Conservation (phyloP, 2,113 vertebrate species). For the Xenus cinereus region DNA sequence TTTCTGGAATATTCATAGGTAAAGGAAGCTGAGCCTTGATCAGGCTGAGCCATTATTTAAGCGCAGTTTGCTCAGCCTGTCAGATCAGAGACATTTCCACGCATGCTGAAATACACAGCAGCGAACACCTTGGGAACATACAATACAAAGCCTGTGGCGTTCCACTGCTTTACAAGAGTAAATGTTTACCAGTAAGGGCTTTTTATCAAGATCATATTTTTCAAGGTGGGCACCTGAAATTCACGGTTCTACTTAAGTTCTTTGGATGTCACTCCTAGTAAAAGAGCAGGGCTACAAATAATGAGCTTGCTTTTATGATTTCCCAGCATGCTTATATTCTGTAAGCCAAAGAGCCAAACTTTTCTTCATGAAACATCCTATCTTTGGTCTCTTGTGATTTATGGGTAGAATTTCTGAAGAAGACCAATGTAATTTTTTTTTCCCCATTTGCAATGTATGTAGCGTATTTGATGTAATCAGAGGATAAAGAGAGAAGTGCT, state of each 20-base stretch:
- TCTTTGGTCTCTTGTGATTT: neutral
- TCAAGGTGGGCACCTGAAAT: neutral
- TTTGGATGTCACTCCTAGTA: neutral
- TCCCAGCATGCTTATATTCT: neutral
- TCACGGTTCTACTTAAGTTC: neutral
- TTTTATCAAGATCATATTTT: neutral
- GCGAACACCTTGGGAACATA: neutral
- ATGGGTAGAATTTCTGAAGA: neutral
- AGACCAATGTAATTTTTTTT: neutral
- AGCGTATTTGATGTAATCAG: neutral
- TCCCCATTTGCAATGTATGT: neutral
- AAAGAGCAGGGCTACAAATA: neutral
- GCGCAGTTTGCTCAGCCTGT: neutral
- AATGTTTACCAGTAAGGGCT: neutral
- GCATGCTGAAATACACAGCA: neutral
- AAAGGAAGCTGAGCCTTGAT: neutral
- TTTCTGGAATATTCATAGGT: neutral
- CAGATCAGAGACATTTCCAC: neutral
- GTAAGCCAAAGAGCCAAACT: neutral
- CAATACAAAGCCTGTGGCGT: neutral
- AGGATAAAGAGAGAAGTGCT: conserved; percentile 35
- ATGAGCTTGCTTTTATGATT: neutral
- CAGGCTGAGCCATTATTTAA: neutral
- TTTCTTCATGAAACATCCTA: neutral
- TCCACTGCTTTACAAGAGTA: neutral